Evolutionary conservation across 2,113 vertebrate species (phyloP).

Genomic region (Vombatus ursinus): DNA sequence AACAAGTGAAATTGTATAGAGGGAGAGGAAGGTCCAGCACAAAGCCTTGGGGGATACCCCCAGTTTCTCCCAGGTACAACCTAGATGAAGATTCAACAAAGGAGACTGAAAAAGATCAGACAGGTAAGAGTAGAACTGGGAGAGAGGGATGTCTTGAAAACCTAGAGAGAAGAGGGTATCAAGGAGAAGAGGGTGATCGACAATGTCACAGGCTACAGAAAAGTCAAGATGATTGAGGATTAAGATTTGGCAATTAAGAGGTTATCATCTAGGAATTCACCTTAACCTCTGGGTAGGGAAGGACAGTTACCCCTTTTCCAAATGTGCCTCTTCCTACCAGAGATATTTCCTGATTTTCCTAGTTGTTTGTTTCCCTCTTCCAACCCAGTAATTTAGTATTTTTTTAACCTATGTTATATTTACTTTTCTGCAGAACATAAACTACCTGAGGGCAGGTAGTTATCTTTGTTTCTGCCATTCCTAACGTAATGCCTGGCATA

Average conservation of each 20-base stretch:
- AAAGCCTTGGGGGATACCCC: not conserved
- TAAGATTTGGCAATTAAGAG: not conserved
- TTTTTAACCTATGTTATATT: not conserved
- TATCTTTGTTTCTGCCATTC: not conserved
- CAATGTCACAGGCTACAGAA: not conserved
- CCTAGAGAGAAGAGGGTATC: not conserved
- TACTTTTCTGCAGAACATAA: not conserved
- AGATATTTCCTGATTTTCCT: not conserved
- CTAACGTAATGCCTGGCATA: not conserved
- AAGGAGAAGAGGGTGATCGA: not conserved
- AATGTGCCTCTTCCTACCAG: not conserved
- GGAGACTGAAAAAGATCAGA: not conserved
- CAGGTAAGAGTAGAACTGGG: not conserved
- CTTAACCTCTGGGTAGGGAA: not conserved
- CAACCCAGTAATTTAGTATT: not conserved
- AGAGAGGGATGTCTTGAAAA: not conserved
- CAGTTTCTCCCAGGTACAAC: not conserved
- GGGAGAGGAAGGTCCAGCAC: not conserved
- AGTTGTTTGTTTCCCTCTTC: not conserved
- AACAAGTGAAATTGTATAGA: not conserved
- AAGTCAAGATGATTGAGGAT: not conserved
- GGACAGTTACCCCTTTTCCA: not conserved
- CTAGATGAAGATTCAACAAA: not conserved
- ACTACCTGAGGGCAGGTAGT: not conserved
- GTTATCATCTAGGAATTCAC: not conserved